These are phyloP conservation scores for Tachystola acroxantha DNA, from an alignment of 2,888 invertebrate genomes.

Conservation along the genomic window DNA sequence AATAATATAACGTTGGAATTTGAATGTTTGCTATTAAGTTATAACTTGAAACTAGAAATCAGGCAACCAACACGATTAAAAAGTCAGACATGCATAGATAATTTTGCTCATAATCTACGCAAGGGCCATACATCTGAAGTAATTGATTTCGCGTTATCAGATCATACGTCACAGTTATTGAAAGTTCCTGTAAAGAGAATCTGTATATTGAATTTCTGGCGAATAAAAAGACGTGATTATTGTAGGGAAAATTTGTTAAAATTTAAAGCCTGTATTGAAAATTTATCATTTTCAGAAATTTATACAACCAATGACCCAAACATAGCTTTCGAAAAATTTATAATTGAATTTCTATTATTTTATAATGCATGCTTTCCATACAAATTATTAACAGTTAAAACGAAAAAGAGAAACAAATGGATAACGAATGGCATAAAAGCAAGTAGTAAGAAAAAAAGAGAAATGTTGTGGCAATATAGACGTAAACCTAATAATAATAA, in stretches of 20 bases:
- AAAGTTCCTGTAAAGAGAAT: slow-evolving; percentile 8
- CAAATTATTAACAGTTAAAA: neutral
- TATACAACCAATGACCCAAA: neutral
- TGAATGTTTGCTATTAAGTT: slow-evolving; percentile 9
- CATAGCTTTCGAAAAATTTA: slow-evolving; percentile 5
- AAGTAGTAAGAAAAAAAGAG: slow-evolving; percentile 3
- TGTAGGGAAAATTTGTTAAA: slow-evolving; percentile 3
- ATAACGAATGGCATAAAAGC: slow-evolving; percentile 1
- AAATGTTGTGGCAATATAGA: slow-evolving; percentile 2
- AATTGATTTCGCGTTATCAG: slow-evolving; percentile 9
- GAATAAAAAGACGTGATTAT: slow-evolving; percentile 7
- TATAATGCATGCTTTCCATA: slow-evolving; percentile 5
- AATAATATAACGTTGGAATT: slow-evolving; percentile 8
- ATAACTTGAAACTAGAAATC: slow-evolving; percentile 11
- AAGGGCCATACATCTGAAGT: slow-evolving; percentile 1
- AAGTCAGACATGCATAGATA: slow-evolving; percentile 12
- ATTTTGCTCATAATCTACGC: neutral
- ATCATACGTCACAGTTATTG: slow-evolving; percentile 10
- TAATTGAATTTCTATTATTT: slow-evolving; percentile 5
- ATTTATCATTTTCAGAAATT: neutral
- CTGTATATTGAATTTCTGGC: slow-evolving; percentile 6
- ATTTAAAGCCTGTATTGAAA: neutral
- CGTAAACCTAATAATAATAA: neutral
- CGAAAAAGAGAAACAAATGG: slow-evolving; percentile 1
- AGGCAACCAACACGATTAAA: slow-evolving; percentile 9